Conservation (phyloP, 2,797 vertebrate species). For the Serranus cabrilla region DNA sequence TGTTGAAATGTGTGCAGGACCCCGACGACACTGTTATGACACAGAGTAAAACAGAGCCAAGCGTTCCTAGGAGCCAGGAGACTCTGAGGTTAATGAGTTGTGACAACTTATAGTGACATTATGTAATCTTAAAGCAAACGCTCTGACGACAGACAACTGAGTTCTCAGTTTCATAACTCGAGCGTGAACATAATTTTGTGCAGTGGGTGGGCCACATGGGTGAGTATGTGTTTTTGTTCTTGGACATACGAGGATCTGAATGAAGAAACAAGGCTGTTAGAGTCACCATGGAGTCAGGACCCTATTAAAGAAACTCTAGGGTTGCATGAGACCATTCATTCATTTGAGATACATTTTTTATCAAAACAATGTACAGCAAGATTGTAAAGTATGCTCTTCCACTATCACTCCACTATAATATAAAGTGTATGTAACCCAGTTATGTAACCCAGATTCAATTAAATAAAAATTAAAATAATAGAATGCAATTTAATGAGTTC, state of each 20-base stretch:
- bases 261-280: not conserved
- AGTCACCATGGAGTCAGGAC: not conserved
- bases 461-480: too few relatives aligned
- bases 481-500: too few relatives aligned
- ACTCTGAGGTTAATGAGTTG: constrained; percentile 68
- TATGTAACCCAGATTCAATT: too few relatives aligned
- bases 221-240: constrained; percentile 10
- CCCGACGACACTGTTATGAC: constrained; percentile 68
- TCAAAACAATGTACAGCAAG: too few relatives aligned
- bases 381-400: too few relatives aligned
- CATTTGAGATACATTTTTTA: too few relatives aligned
- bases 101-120: constrained; percentile 78
- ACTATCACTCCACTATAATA: too few relatives aligned
- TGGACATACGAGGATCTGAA: not conserved
- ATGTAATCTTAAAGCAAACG: constrained; percentile 70
- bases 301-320: too few relatives aligned
- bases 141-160: constrained; percentile 44
- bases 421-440: too few relatives aligned
- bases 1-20: constrained; percentile 50
- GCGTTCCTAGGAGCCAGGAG: constrained; percentile 64
- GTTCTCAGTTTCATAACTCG: constrained; percentile 58
- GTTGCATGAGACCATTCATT: too few relatives aligned
- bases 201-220: constrained; percentile 22
- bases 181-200: constrained; percentile 26
- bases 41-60: constrained; percentile 70